phyloP scores from a whole-genome alignment of 2,113 vertebrate species.

The Oncorhynchus kisutch region DNA sequence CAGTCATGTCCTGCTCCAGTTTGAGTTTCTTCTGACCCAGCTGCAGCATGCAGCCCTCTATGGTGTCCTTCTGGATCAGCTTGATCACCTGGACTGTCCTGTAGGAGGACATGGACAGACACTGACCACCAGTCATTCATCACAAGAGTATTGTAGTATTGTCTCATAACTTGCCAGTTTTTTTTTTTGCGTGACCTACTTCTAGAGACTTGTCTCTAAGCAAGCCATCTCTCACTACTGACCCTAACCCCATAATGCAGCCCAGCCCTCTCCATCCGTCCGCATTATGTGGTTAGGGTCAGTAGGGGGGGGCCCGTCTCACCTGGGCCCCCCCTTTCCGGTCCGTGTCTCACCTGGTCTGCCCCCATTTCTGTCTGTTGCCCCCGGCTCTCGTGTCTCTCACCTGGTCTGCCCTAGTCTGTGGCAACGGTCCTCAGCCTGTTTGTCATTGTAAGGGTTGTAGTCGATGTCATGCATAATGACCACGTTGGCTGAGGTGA shows the following conservation, averaged over 20 bases:
- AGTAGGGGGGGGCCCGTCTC: too few relatives aligned
- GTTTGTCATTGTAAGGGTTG: slow-evolving; percentile 97
- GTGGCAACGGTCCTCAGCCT: slow-evolving; percentile 95
- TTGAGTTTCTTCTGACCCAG: slow-evolving; percentile 91
- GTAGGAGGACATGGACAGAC: slow-evolving; percentile 31
- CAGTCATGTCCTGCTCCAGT: slow-evolving; percentile 94
- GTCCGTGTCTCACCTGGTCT: not conserved
- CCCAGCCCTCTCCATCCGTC: too few relatives aligned
- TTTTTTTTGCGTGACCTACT: not conserved
- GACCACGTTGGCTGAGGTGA: slow-evolving; percentile 93
- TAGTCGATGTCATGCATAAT: slow-evolving; percentile 98
- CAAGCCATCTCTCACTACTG: too few relatives aligned
- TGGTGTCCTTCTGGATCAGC: slow-evolving; percentile 88
- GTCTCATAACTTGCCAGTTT: too few relatives aligned
- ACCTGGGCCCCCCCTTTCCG: not conserved
- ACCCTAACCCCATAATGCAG: too few relatives aligned
- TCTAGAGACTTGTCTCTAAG: too few relatives aligned
- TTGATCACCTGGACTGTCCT: slow-evolving; percentile 92
- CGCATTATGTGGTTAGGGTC: too few relatives aligned
- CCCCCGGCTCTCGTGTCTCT: not conserved
- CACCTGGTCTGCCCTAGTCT: slow-evolving; percentile 89
- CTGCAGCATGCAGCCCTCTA: slow-evolving; percentile 92
- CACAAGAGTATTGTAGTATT: too few relatives aligned
- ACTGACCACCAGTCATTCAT: too few relatives aligned
- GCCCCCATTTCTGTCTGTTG: not conserved